These are phyloP conservation scores for Marisa cornuarietis DNA, from an alignment of 1,140 invertebrate species.

Conservation along the genomic window DNA sequence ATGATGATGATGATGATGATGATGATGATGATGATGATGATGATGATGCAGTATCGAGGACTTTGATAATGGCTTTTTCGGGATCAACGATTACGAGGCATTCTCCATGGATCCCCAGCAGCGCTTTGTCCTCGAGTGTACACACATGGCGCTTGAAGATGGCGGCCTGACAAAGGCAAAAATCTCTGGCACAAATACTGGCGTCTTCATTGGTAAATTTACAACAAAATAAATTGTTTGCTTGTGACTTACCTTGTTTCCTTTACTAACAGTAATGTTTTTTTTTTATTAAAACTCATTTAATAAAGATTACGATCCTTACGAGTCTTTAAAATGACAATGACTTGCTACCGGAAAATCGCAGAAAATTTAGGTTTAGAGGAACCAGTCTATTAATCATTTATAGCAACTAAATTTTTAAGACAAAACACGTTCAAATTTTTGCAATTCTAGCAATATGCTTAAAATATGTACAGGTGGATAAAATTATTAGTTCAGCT, in stretches of 20 bases:
- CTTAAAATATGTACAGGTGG: too few relatives aligned
- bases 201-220: conserved; percentile 49
- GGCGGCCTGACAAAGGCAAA: conserved; percentile 39
- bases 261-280: too few relatives aligned
- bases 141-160: conserved; percentile 50
- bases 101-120: conserved; percentile 50
- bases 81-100: conserved; percentile 48
- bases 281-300: neutral
- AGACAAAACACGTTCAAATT: too few relatives aligned
- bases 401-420: too few relatives aligned
- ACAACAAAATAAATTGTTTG: neutral
- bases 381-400: too few relatives aligned
- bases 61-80: conserved; percentile 45
- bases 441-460: too few relatives aligned
- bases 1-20: conserved; percentile 4
- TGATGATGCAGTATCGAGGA: conserved; percentile 17
- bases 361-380: too few relatives aligned
- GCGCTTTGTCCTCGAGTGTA: conserved; percentile 42
- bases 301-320: too few relatives aligned
- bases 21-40: conserved; percentile 4
- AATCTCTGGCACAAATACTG: conserved; percentile 38
- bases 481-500: too few relatives aligned
- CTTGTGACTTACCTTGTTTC: conserved; percentile 49
- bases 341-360: too few relatives aligned
- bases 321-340: too few relatives aligned